Evolutionary conservation across 2,113 vertebrate species (phyloP), one percentile per base, ranked within the genome.

Genomic region (Synodontis membranacea): DNA sequence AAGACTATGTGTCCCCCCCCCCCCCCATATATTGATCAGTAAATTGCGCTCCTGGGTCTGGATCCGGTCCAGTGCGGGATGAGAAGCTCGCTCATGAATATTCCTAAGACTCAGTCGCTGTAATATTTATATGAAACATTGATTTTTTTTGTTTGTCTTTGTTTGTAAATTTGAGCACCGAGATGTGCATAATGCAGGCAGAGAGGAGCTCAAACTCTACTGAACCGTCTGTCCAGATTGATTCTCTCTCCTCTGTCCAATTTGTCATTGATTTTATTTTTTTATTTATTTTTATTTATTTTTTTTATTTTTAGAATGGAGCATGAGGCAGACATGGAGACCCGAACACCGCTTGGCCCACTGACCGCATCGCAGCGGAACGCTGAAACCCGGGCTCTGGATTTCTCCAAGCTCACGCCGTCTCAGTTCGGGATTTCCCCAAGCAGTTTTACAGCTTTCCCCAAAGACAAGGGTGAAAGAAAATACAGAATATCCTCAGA

Each of bases 381-480:
- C n/a, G 21, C 31, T n/a, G 44, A 80, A 46, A 28, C 8, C 12
- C 34, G 3, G 5, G 52, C 60, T 58, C 80, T 80, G 39, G 90
- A 94, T 79, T 94, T 95, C 90, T 89, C 86, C 0, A 85, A 79
- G 50, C 86, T 94, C 56, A 94, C 93, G 10, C 90, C 93, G 0
- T 82, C 50, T 87, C 90, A 92, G 76, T 94, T 95, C 88, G 94
- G 94, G 48, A 95, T 96, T 80, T 92, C 93, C 56, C 54, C 87
- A 7, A 80, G 92, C 58, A 96, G 94, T 84, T 95, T 95, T 75
- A 88, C 86, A 15, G 90, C 92, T 1, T 87, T 88, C 17, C 64
- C 92, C 44, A 84, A 86, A 31, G 25, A 6, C 52, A 94, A 93
- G 94, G 94, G 95, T 96, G 64, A 93, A 5, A 23, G 34, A 88